Evolutionary conservation across 2,888 invertebrate genomes (phyloP).

Genomic region (Pocota personata): DNA sequence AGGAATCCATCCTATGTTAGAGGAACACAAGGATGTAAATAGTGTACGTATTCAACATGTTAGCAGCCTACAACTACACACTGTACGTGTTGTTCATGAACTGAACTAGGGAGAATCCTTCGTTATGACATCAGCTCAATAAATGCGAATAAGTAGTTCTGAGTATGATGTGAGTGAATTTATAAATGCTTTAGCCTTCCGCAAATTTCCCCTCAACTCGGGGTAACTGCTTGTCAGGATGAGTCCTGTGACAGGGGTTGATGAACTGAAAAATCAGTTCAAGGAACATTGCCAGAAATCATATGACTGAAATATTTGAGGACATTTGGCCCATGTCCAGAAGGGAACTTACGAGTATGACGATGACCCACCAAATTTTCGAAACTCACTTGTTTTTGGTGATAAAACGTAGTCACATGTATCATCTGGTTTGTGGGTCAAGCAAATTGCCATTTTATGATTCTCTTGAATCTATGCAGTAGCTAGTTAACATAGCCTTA

Average conservation of each 20-base stretch:
- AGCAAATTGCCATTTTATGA: not conserved
- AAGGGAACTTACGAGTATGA: not conserved
- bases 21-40: conserved; percentile 38
- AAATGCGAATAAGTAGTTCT: conserved; percentile 38
- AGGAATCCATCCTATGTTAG: not conserved
- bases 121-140: conserved; percentile 61
- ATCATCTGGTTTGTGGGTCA: conserved; percentile 12
- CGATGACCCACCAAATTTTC: conserved; percentile 19
- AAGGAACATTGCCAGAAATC: conserved; percentile 61
- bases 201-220: no score
- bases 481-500: no score
- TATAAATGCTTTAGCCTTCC: not conserved
- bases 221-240: not conserved
- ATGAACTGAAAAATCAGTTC: conserved; percentile 57
- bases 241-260: conserved; percentile 26
- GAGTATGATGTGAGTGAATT: conserved; percentile 8
- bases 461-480: no score
- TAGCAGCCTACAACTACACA: conserved; percentile 15
- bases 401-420: not conserved
- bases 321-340: conserved; percentile 54
- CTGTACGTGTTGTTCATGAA: conserved; percentile 5
- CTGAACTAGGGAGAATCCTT: not conserved
- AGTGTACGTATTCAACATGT: conserved; percentile 45
- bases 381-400: not conserved
- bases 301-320: conserved; percentile 33